phyloP scores from a whole-genome alignment of 2,888 invertebrate species.

The Papilio gigon region DNA sequence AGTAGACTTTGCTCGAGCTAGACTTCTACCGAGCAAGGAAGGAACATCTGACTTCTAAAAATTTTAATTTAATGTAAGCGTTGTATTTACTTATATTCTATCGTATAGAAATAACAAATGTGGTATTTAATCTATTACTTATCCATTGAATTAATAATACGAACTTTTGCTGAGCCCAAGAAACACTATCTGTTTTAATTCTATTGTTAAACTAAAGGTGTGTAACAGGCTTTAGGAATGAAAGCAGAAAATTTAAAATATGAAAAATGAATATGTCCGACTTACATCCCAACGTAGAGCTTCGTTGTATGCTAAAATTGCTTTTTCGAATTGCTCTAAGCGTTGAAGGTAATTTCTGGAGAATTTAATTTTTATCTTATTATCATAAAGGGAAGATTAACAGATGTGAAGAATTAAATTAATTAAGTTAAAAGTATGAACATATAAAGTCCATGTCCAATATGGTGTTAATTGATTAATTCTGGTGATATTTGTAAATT shows the following conservation, averaged over 20 bases:
- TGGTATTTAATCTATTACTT: no score
- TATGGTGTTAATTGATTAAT: no score
- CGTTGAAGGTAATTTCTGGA: conserved; percentile 75
- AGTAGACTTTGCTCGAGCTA: conserved; percentile 79
- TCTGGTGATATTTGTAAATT: no score
- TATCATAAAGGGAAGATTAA: conserved; percentile 29
- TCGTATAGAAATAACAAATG: no score
- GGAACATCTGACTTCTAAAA: conserved; percentile 73
- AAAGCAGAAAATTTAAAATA: neutral
- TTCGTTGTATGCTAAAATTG: conserved; percentile 74
- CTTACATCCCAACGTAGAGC: conserved; percentile 77
- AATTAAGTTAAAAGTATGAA: neutral
- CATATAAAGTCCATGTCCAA: no score
- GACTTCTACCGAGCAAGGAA: conserved; percentile 79
- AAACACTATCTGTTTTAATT: no score
- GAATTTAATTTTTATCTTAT: conserved; percentile 43
- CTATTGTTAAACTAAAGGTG: no score
- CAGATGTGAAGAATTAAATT: neutral
- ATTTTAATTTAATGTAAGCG: no score
- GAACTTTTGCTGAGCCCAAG: no score
- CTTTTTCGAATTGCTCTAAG: conserved; percentile 72
- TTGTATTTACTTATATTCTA: no score
- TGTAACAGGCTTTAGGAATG: no score
- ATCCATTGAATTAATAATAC: no score
- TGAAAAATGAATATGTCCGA: conserved; percentile 42